Percentiles rank a stretch among this genome's conserved stretches.
phyloP scores from a whole-genome alignment of 1,140 invertebrate species.

The Alviniconcha marisindica region DNA sequence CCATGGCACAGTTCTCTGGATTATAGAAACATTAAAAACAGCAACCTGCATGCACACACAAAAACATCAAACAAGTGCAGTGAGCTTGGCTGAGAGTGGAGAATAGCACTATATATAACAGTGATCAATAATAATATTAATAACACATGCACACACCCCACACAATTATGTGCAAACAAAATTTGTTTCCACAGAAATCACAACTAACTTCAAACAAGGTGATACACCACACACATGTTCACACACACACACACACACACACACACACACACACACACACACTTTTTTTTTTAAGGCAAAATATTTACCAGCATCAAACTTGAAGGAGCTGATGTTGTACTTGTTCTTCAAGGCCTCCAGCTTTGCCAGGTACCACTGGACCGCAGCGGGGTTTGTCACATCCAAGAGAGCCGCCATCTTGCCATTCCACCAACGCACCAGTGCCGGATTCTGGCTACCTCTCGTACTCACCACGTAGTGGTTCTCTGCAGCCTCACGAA shows the following conservation, averaged over 20 bases:
- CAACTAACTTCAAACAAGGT: no score
- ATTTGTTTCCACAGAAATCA: no score
- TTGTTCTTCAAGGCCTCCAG: slow-evolving; percentile 80
- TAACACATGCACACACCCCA: no score
- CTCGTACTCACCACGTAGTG: slow-evolving; percentile 72
- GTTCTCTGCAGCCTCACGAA: slow-evolving; percentile 64
- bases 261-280: slow-evolving; percentile 17
- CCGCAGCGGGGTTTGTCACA: slow-evolving; percentile 70
- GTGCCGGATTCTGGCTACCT: slow-evolving; percentile 76
- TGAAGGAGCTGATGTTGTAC: slow-evolving; percentile 86
- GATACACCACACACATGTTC: neutral
- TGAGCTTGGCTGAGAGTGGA: no score
- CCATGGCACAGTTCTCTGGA: no score
- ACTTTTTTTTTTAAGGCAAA: neutral
- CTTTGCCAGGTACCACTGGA: slow-evolving; percentile 84
- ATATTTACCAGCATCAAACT: slow-evolving; percentile 87
- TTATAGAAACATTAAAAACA: no score
- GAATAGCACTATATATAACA: no score
- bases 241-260: neutral
- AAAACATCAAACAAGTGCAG: no score
- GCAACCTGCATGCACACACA: no score
- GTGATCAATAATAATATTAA: no score
- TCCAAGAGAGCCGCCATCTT: slow-evolving; percentile 75
- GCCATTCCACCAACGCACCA: slow-evolving; percentile 91
- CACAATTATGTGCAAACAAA: no score